Base-by-base conservation (phyloP, 2,797 vertebrate genomes). In the Macropodus opercularis region DNA sequence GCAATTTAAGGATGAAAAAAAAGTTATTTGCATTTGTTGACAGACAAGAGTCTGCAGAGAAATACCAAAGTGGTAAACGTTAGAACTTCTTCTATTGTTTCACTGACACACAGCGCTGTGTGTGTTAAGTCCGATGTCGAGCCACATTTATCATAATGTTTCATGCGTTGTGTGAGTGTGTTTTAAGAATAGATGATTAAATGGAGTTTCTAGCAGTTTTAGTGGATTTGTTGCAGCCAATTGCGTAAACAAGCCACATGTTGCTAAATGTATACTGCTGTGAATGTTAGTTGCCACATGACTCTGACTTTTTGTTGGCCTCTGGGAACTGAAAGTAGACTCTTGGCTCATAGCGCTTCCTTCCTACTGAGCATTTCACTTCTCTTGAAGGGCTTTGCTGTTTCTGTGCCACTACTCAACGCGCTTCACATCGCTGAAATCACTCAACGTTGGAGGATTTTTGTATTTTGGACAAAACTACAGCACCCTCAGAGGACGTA, bases 251-350 rank as follows among this genome's bases (percentile, higher is more conserved):
- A 21, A 24, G 19, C 40, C 29, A 22, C 18, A 55, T 21, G 18
- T 62, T 26, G 41, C 24, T 58, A 50, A 65, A 50, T 27, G 36
- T 35, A 38, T 21, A 38, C 9, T 21, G 2, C 21, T 42, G 3
- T 51, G 38, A 23, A 18, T 14, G 15, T 7, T 1, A 15, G 38
- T 52, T 59, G 32, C 13, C 53, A 38, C 68, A 67, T 51, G 41
- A 71, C 51, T 41, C 11, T 56, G 61, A 47, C 1, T 22, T 29
- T 59, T 26, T 29, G 15, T 23, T 1, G 5, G 18, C 5, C 42
- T 57, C 4, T 21, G 52, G 56, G 87, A 87, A 90, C 55, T 83
- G 77, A 89, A 67, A 85, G 34, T 23, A 72, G 50, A 72, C 42
- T 61, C 39, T 81, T 84, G 74, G 14, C 14, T 9, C 69, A 80